A percentile compares a stretch with the other conserved stretches of the same genome.
These are phyloP conservation scores for Globodera ellingtonae DNA, from an alignment of 1,140 invertebrate species.

Conservation along the genomic window DNA sequence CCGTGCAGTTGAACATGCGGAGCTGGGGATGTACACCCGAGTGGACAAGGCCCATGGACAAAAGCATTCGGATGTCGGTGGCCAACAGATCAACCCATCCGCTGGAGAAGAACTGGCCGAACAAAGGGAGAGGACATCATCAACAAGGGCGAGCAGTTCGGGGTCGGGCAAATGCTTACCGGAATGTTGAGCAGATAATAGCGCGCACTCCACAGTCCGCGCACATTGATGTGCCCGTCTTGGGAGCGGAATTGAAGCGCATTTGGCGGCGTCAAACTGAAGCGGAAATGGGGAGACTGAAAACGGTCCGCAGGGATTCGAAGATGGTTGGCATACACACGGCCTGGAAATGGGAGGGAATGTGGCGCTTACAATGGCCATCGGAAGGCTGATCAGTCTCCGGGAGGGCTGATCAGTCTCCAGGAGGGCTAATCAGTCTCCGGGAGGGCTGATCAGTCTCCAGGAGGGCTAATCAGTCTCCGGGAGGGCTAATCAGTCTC, in stretches of 20 bases:
- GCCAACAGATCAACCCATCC: conserved; percentile 55
- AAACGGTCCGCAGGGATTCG: conserved; percentile 51
- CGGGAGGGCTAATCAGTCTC: too few relatives aligned
- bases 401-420: too few relatives aligned
- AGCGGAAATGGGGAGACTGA: conserved; percentile 55
- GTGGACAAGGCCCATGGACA: conserved; percentile 41
- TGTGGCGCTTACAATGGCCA: too few relatives aligned
- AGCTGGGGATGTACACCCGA: conserved; percentile 52
- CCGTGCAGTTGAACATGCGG: conserved; percentile 38
- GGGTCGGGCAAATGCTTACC: conserved; percentile 15
- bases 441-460: too few relatives aligned
- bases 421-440: too few relatives aligned
- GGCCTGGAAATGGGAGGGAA: neutral
- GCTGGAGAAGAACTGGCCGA: conserved; percentile 35
- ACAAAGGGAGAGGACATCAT: neutral
- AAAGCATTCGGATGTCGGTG: conserved; percentile 41
- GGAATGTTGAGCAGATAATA: conserved; percentile 48
- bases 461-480: too few relatives aligned
- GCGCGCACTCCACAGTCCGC: conserved; percentile 57
- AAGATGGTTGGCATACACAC: conserved; percentile 45
- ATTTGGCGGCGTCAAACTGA: conserved; percentile 49
- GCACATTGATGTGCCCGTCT: conserved; percentile 53
- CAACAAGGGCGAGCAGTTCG: too few relatives aligned
- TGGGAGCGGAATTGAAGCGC: conserved; percentile 52
- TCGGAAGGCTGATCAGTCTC: too few relatives aligned